Evolutionary conservation across 64 coral and sea anemone genomes (phyloP).

Genomic region (Acropora yongei): DNA sequence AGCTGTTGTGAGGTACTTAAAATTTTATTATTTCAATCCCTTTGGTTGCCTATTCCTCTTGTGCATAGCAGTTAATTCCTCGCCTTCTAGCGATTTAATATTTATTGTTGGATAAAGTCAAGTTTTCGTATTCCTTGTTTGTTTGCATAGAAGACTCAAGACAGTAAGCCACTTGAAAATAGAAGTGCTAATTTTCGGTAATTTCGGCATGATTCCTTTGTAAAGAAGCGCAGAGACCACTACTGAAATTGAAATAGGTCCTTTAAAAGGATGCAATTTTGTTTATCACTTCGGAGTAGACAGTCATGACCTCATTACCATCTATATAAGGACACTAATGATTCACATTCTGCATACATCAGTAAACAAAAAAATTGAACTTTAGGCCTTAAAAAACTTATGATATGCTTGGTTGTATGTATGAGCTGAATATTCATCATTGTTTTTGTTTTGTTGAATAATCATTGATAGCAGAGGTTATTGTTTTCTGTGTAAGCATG

Average conservation of each 20-base stretch:
- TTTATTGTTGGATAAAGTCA: background rate
- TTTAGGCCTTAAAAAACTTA: too few relatives aligned
- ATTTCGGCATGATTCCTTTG: background rate
- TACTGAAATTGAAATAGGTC: background rate
- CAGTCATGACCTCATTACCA: background rate
- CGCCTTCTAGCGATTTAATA: too few relatives aligned
- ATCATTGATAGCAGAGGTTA: too few relatives aligned
- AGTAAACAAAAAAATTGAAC: too few relatives aligned
- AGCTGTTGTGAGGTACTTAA: slow-evolving; percentile 88
- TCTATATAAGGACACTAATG: background rate
- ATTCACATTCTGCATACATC: too few relatives aligned
- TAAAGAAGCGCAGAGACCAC: background rate
- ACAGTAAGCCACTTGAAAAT: background rate
- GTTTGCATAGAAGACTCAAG: background rate
- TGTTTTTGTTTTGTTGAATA: too few relatives aligned
- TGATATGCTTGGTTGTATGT: too few relatives aligned
- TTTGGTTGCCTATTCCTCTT: background rate
- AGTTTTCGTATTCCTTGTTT: background rate
- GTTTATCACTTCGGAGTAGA: too few relatives aligned
- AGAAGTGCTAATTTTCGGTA: background rate
- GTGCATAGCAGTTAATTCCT: background rate
- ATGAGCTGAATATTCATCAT: too few relatives aligned
- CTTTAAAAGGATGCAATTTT: background rate
- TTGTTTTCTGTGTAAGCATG: too few relatives aligned
- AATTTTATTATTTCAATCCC: slow-evolving; percentile 13